phyloP scores from a whole-genome alignment of 1,140 invertebrate species.

The Dendroctonus valens region DNA sequence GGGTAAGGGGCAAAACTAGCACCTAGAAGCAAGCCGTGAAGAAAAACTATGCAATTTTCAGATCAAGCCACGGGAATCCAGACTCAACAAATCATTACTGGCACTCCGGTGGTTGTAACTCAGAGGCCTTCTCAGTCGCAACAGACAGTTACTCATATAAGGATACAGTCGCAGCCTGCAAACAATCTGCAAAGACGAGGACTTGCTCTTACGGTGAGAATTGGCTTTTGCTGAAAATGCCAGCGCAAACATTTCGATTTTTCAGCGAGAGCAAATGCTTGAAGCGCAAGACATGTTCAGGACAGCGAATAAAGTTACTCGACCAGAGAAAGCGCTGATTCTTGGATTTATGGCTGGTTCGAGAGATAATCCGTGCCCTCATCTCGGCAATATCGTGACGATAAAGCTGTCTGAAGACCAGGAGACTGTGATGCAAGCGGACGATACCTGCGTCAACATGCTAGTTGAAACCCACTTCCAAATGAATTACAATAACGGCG shows the following conservation, averaged over 20 bases:
- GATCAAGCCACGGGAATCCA: constrained; percentile 31
- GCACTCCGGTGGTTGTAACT: constrained; percentile 42
- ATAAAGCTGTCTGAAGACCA: constrained; percentile 89
- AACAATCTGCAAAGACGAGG: constrained; percentile 65
- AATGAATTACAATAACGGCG: constrained; percentile 94
- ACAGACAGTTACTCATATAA: constrained; percentile 57
- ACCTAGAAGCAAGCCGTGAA: background rate
- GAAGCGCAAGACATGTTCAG: constrained; percentile 97
- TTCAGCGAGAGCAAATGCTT: constrained; percentile 89
- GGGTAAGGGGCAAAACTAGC: constrained; percentile 11
- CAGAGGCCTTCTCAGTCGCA: constrained; percentile 50
- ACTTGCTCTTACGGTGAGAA: constrained; percentile 75
- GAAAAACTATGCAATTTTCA: constrained; percentile 4
- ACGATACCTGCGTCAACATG: constrained; percentile 71
- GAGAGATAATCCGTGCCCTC: constrained; percentile 91
- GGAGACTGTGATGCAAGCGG: constrained; percentile 74
- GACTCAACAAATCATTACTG: constrained; percentile 32
- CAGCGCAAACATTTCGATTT: constrained; percentile 20
- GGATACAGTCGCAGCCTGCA: constrained; percentile 56
- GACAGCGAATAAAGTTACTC: constrained; percentile 91
- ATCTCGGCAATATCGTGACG: constrained; percentile 88
- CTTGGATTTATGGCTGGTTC: constrained; percentile 97
- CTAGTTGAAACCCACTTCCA: constrained; percentile 92
- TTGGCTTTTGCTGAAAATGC: background rate
- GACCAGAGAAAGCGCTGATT: constrained; percentile 95